These are phyloP conservation scores for Cyanistes caeruleus DNA, from an alignment of 2,113 vertebrate genomes.

Conservation along the genomic window DNA sequence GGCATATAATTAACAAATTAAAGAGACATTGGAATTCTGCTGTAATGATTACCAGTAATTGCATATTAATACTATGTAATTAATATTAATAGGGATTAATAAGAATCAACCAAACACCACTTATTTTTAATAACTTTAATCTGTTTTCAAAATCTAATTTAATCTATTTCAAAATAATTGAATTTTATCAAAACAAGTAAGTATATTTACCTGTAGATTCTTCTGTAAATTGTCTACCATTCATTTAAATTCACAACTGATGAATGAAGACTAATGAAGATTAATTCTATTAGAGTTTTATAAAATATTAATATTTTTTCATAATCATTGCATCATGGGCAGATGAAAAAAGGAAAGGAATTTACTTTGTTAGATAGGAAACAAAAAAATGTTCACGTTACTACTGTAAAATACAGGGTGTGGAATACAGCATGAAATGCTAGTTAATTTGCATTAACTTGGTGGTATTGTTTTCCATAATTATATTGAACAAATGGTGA, in stretches of 20 bases:
- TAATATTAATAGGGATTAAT: not conserved
- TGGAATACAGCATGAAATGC: not conserved
- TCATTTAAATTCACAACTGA: not conserved
- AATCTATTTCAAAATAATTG: not conserved
- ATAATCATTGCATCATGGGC: not conserved
- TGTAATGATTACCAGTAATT: slow-evolving; percentile 52
- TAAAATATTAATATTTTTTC: not conserved
- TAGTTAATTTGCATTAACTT: not conserved
- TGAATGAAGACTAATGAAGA: not conserved
- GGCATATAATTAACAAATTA: slow-evolving; percentile 52
- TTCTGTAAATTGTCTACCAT: not conserved
- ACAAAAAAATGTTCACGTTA: not conserved
- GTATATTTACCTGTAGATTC: not conserved
- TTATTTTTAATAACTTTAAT: not conserved
- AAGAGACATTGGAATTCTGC: slow-evolving; percentile 22
- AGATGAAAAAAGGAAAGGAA: not conserved
- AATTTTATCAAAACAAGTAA: slow-evolving; percentile 29
- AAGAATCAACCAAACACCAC: not conserved
- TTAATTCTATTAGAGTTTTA: not conserved
- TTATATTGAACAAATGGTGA: not conserved
- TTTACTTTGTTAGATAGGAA: not conserved
- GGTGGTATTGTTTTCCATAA: not conserved
- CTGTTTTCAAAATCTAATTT: not conserved
- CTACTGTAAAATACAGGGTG: not conserved
- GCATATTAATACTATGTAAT: slow-evolving; percentile 20